Percentiles rank a stretch among this genome's conserved stretches.
Conservation (phyloP, 2,888 invertebrate species). For the Theristus sp. region DNA sequence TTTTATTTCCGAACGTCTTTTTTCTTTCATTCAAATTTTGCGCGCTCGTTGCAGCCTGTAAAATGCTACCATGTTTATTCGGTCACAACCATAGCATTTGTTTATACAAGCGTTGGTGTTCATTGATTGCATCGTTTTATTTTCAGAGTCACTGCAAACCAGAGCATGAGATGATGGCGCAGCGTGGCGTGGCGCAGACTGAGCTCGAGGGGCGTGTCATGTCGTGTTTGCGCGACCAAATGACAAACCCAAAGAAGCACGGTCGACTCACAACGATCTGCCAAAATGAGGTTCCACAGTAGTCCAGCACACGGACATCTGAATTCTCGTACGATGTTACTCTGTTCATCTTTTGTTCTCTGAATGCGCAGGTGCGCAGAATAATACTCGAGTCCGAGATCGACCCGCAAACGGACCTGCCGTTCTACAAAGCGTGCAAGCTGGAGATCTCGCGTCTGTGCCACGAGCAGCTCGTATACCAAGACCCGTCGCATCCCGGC, state of each 20-base stretch:
- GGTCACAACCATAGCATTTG: too few relatives aligned
- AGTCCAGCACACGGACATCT: too few relatives aligned
- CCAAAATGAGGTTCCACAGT: neutral
- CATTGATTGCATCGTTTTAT: too few relatives aligned
- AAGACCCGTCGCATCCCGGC: constrained; percentile 29
- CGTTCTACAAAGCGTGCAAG: constrained; percentile 53
- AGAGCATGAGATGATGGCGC: neutral
- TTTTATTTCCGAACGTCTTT: neutral
- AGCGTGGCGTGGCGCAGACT: neutral
- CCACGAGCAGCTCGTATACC: constrained; percentile 14
- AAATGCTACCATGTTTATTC: too few relatives aligned
- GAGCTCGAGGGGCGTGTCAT: neutral
- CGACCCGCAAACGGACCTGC: constrained; percentile 72
- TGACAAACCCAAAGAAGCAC: neutral
- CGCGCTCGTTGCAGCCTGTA: too few relatives aligned
- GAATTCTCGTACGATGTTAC: neutral
- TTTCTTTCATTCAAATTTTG: too few relatives aligned
- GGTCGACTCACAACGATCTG: neutral
- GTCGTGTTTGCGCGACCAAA: neutral
- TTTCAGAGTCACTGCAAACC: neutral
- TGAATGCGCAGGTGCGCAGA: constrained; percentile 18
- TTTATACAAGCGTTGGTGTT: too few relatives aligned
- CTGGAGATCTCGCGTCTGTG: constrained; percentile 34
- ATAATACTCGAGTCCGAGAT: constrained; percentile 42
- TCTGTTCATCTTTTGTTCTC: neutral